These are phyloP conservation scores for Sarotherodon lohbergeri DNA, from an alignment of 2,113 vertebrate species.

Conservation along the genomic window DNA sequence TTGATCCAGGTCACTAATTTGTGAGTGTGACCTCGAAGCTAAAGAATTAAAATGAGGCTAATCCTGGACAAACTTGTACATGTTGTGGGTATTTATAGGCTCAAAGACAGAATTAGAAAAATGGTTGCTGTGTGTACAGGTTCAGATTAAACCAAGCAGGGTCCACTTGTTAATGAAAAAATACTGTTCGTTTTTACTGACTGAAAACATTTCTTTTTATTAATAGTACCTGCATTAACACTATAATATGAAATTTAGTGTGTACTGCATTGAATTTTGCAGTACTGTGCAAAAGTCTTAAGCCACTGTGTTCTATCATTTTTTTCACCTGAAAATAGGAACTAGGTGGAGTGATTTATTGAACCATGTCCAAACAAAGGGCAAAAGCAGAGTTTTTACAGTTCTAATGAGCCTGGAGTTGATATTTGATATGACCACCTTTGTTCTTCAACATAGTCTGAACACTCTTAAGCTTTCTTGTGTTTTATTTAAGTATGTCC, in stretches of 20 bases:
- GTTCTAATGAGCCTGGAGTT: background rate
- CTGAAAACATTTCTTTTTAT: background rate
- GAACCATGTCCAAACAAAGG: background rate
- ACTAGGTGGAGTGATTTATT: rapidly evolving
- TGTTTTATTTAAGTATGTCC: background rate
- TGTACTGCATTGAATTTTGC: background rate
- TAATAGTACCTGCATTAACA: background rate
- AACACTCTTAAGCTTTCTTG: background rate
- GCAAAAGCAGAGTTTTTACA: background rate
- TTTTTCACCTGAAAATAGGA: background rate
- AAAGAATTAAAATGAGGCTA: background rate
- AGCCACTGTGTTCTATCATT: no score
- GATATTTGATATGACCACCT: background rate
- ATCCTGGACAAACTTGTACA: constrained; percentile 4
- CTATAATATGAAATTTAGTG: background rate
- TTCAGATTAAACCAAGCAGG: background rate
- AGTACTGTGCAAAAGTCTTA: background rate
- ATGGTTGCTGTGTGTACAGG: background rate
- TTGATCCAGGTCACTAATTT: background rate
- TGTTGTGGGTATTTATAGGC: background rate
- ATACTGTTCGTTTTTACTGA: background rate
- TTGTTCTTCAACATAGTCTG: background rate
- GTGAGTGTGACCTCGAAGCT: background rate
- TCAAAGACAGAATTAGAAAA: constrained; percentile 7
- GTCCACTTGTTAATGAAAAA: background rate